Conservation (phyloP, 23 tunicate species). For the Halocynthia aurantium region DNA sequence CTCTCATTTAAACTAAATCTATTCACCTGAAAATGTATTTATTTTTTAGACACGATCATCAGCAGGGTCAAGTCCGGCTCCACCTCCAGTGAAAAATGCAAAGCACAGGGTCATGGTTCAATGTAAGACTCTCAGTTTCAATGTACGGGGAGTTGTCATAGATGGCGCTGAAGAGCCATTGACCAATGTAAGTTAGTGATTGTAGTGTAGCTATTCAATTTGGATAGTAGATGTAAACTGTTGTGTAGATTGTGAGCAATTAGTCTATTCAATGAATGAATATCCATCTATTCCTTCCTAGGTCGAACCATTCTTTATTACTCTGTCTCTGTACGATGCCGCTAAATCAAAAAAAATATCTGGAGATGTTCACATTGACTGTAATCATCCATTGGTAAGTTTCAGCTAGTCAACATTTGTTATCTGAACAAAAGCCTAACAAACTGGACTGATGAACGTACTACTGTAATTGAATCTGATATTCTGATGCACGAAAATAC, state of each 20-base stretch:
- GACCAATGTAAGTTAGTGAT: conserved; percentile 60
- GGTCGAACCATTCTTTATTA: conserved; percentile 98
- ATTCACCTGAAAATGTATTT: not conserved
- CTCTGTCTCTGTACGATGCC: conserved; percentile 83
- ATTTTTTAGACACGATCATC: conserved; percentile 1
- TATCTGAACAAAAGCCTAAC: no score
- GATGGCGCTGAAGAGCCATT: conserved; percentile 92
- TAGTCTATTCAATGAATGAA: not conserved
- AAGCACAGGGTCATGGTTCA: conserved; percentile 51
- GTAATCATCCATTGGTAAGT: conserved; percentile 84
- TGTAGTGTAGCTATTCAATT: not conserved
- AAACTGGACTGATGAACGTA: no score
- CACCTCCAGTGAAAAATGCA: conserved; percentile 31
- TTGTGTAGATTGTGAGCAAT: not conserved
- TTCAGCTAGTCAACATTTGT: not conserved
- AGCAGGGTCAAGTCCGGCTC: conserved; percentile 18
- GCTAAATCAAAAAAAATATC: conserved; percentile 65
- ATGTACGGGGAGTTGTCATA: conserved; percentile 69
- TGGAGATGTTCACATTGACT: conserved; percentile 88
- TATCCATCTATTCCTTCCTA: not conserved
- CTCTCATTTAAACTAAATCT: not conserved
- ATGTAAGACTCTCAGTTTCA: conserved; percentile 68
- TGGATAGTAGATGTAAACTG: not conserved
- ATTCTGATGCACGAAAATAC: no score
- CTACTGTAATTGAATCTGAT: no score